A percentile compares a stretch with the other conserved stretches of the same genome.
Evolutionary conservation across 1,140 invertebrate species (phyloP).

Genomic region (Colletes latitarsis): DNA sequence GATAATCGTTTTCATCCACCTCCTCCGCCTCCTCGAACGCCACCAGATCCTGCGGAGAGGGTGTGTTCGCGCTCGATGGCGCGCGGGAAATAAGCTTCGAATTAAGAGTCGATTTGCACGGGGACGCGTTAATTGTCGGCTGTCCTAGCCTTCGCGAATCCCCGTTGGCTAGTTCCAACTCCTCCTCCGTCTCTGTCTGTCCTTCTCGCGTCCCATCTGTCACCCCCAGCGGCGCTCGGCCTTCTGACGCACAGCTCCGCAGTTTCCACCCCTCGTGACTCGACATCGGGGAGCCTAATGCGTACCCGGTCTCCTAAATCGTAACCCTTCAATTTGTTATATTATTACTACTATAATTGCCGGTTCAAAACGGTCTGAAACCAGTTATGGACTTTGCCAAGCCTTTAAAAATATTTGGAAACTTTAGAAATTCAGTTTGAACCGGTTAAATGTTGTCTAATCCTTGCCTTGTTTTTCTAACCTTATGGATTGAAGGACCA

Average conservation of each 20-base stretch:
- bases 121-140: slow-evolving; percentile 55
- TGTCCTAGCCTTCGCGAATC: slow-evolving; percentile 22
- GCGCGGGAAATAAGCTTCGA: slow-evolving; percentile 50
- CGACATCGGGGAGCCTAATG: slow-evolving; percentile 12
- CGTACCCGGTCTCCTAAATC: too few relatives aligned
- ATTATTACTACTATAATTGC: too few relatives aligned
- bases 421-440: too few relatives aligned
- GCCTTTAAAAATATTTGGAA: too few relatives aligned
- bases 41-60: not conserved
- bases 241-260: slow-evolving; percentile 8
- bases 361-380: too few relatives aligned
- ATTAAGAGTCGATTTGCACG: slow-evolving; percentile 59
- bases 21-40: not conserved
- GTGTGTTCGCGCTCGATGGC: slow-evolving; percentile 31
- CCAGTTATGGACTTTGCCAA: too few relatives aligned
- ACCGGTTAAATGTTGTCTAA: too few relatives aligned
- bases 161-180: not conserved
- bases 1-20: slow-evolving; percentile 11
- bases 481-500: too few relatives aligned
- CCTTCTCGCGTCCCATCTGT: slow-evolving; percentile 15
- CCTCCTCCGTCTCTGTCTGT: slow-evolving; percentile 2
- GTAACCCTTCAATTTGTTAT: too few relatives aligned
- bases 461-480: too few relatives aligned
- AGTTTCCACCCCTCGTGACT: slow-evolving; percentile 54
- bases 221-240: not conserved